A percentile compares a stretch with the other conserved stretches of the same genome.
Evolutionary conservation across 2,888 invertebrate species (phyloP).

Genomic region (Ganaspis brasiliensis): DNA sequence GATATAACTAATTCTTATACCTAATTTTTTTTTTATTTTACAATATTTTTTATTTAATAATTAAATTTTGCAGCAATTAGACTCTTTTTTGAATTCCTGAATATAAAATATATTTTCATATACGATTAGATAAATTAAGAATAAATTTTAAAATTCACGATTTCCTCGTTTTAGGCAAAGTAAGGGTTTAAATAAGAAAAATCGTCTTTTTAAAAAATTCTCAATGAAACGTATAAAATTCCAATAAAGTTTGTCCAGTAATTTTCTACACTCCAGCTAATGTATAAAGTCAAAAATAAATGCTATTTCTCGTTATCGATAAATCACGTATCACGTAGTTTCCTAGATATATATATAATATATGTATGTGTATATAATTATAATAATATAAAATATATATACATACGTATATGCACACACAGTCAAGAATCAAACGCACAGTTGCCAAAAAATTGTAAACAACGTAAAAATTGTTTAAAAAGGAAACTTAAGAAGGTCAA

Average conservation of each 20-base stretch:
- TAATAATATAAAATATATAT: not conserved
- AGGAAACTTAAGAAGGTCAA: not conserved
- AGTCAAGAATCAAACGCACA: slow-evolving; percentile 26
- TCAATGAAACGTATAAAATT: not conserved
- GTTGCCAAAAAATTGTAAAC: not conserved
- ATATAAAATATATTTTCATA: too few species aligned
- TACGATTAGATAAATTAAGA: too few species aligned
- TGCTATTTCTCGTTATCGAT: slow-evolving; percentile 17
- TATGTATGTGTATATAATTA: not conserved
- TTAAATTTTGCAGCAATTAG: too few species aligned
- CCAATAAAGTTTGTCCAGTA: not conserved
- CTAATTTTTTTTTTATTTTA: too few species aligned
- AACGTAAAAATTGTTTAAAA: not conserved
- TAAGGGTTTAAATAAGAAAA: too few species aligned
- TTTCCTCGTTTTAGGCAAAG: too few species aligned
- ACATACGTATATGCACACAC: not conserved
- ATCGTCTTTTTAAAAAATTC: not conserved
- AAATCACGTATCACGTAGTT: slow-evolving; percentile 26
- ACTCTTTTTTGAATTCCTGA: too few species aligned
- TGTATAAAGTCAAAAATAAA: slow-evolving; percentile 36
- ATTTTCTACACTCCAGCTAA: slow-evolving; percentile 15
- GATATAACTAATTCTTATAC: too few species aligned
- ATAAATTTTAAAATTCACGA: too few species aligned
- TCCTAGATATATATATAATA: not conserved
- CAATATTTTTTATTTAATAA: too few species aligned